Evolutionary conservation across 2,797 vertebrate species (phyloP), one percentile per base, ranked within the genome.

Genomic region (Halcyon chelicuti): DNA sequence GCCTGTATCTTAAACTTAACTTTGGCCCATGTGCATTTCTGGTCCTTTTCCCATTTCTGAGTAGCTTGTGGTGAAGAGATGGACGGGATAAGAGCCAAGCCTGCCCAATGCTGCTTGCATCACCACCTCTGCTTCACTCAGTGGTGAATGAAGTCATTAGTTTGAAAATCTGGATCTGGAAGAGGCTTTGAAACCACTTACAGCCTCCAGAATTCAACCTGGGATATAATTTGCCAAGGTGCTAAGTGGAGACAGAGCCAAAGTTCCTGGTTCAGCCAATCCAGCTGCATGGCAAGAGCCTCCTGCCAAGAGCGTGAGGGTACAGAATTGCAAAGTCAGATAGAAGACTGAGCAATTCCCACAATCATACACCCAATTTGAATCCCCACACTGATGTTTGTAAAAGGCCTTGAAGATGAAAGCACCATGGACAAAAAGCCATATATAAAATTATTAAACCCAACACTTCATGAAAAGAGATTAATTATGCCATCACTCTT

Each of bases 181-280:
- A 92, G 88, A 95, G 68, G 65, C 26, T 92, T 79, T 93, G 83
- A 90, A 96, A 95, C 71, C 60, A 58, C 94, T 95, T 84, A 76
- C 85, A 73, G 66, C 51, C 76, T 95, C 57, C 79, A 94, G 70
- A 94, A 84, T 90, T 96, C 80, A 93, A 93, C 90, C 83, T 95
- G 96, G 91, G 88, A 96, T 93, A 95, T 79, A 90, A 95, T 94
- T 94, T 96, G 90, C 90, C 88, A 95, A 94, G 73, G 88, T 92
- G 94, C 73, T 91, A 96, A 96, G 77, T 90, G 60, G 77, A 96
- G 86, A 82, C 83, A 92, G 91, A 95, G 94, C 86, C 94, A 94
- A 96, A 84, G 80, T 51, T 93, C 76, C 57, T 67, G 51, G 80
- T 90, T 94, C 57, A 94, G 95, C 74, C 92, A 95, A 74, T 33